These are phyloP conservation scores for Apomyelois bistriatella DNA, from an alignment of 2,888 invertebrate species.

Conservation along the genomic window DNA sequence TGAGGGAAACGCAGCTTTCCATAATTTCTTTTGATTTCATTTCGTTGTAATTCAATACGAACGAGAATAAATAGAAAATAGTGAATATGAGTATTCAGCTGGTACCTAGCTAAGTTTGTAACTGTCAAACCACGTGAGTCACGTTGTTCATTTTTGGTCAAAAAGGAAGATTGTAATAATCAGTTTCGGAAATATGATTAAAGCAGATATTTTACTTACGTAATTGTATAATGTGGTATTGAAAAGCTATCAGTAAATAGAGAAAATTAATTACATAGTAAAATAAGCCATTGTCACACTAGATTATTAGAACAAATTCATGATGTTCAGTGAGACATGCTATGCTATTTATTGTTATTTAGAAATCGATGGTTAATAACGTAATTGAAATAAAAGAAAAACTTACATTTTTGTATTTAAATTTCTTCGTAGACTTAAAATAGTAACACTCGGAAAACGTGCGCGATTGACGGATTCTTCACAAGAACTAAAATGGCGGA, in stretches of 20 bases:
- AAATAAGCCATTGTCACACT: no score
- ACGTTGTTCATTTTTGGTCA: background rate
- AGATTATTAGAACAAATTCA: no score
- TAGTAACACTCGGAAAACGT: constrained; percentile 67
- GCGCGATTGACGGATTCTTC: constrained; percentile 75
- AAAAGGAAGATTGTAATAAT: background rate
- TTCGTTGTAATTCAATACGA: background rate
- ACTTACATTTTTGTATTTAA: constrained; percentile 57
- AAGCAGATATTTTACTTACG: no score
- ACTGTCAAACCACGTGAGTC: constrained; percentile 11
- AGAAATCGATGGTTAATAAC: no score
- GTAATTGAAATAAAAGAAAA: background rate
- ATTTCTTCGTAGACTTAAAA: constrained; percentile 48
- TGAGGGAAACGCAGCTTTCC: no score
- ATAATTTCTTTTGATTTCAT: background rate
- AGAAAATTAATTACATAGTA: no score
- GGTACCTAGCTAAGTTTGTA: background rate
- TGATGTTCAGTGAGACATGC: no score
- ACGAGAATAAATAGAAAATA: background rate
- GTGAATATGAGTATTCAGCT: background rate
- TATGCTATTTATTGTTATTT: no score
- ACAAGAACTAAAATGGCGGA: constrained; percentile 64
- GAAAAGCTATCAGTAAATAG: no score
- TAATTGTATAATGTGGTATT: no score
- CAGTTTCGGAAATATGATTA: background rate